Percentiles rank a stretch among this genome's conserved stretches.
Conservation (phyloP, 2,113 vertebrate species). For the Chionodraco myersi region DNA sequence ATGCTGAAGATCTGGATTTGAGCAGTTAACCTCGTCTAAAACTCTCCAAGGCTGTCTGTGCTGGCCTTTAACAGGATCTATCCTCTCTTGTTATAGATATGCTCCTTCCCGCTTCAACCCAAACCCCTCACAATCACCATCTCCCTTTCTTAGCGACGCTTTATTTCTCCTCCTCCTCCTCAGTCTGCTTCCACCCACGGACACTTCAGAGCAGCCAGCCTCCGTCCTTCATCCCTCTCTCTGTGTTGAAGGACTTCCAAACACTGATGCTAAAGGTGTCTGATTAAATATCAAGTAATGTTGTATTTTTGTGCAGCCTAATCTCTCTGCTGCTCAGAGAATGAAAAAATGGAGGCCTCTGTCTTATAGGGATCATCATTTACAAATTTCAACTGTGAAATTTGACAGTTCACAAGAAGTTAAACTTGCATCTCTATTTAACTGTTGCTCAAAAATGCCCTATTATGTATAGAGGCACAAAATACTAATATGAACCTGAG, state of each 20-base stretch:
- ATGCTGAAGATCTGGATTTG: too few species aligned
- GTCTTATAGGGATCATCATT: not conserved
- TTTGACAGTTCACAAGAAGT: not conserved
- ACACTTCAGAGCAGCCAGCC: constrained; percentile 31
- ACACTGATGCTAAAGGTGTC: constrained; percentile 38
- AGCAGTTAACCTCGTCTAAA: not conserved
- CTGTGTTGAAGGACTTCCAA: constrained; percentile 31
- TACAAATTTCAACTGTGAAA: not conserved
- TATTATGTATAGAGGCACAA: too few species aligned
- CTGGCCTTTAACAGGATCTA: not conserved
- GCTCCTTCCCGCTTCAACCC: constrained; percentile 47
- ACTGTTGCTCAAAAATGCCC: too few species aligned
- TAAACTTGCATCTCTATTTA: too few species aligned
- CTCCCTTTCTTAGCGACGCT: constrained; percentile 30
- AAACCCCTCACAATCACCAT: constrained; percentile 43
- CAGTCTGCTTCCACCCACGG: constrained; percentile 52
- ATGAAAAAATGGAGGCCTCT: not conserved
- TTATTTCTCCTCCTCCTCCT: constrained; percentile 32
- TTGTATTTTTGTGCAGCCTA: constrained; percentile 4
- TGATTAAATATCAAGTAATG: constrained; percentile 51
- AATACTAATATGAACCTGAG: too few species aligned
- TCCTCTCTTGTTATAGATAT: constrained; percentile 14
- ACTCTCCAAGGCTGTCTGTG: not conserved
- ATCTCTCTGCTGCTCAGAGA: not conserved
- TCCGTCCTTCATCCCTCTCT: not conserved